A percentile compares a stretch with the other conserved stretches of the same genome.
Evolutionary conservation across 2,113 vertebrate species (phyloP).

Genomic region (Channa maculata): DNA sequence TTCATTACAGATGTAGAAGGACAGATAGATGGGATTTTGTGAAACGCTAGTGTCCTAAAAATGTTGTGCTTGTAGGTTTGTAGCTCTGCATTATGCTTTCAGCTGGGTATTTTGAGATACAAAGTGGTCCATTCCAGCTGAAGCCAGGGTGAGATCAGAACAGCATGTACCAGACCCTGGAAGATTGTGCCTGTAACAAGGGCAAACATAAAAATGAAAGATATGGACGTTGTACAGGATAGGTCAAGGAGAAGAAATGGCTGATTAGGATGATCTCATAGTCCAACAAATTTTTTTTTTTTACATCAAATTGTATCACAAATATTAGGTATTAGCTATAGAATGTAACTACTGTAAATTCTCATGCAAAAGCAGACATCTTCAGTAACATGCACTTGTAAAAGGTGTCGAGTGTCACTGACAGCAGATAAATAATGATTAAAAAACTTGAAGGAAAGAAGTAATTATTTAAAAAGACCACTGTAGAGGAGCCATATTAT

Average conservation of each 20-base stretch:
- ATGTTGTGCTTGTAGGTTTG: slow-evolving; percentile 36
- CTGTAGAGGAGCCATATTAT: neutral
- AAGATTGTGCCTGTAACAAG: slow-evolving; percentile 54
- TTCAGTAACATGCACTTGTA: neutral
- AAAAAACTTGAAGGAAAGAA: neutral
- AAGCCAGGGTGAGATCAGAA: slow-evolving; percentile 42
- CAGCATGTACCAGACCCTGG: slow-evolving; percentile 39
- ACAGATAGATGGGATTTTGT: slow-evolving; percentile 58
- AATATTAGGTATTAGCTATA: neutral
- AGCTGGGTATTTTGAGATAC: slow-evolving; percentile 48
- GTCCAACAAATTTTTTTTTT: slow-evolving; percentile 2
- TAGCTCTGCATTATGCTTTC: slow-evolving; percentile 15
- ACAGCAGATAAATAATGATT: no score
- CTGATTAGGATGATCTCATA: slow-evolving; percentile 39
- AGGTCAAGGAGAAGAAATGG: slow-evolving; percentile 47
- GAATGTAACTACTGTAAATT: neutral
- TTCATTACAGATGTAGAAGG: slow-evolving; percentile 63
- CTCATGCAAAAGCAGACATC: neutral
- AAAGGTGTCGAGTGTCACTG: no score
- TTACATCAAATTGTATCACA: neutral
- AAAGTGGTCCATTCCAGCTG: slow-evolving; percentile 40
- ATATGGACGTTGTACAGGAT: slow-evolving; percentile 20
- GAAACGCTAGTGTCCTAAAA: slow-evolving; percentile 56
- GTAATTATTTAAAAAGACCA: neutral
- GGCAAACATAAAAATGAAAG: slow-evolving; percentile 55